Evolutionary conservation across 2,113 vertebrate species (phyloP).

Genomic region (Aegithalos caudatus): DNA sequence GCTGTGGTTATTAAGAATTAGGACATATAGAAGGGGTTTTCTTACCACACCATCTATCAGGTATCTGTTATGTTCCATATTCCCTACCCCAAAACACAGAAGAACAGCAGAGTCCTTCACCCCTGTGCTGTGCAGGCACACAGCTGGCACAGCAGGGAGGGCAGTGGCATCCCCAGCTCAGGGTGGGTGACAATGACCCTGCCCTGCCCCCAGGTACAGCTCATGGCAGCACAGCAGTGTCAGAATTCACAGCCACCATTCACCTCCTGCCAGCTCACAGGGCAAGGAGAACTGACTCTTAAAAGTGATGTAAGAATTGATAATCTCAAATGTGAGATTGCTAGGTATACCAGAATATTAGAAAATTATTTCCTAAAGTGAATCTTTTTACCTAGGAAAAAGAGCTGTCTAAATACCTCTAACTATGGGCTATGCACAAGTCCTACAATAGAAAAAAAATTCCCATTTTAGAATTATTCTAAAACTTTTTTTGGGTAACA

Average conservation of each 20-base stretch:
- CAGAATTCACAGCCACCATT: background rate
- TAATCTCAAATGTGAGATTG: background rate
- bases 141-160: fast-evolving
- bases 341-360: background rate
- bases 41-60: fast-evolving
- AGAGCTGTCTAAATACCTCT: background rate
- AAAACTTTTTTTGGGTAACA: background rate
- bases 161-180: fast-evolving
- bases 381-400: background rate
- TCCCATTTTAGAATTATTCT: background rate
- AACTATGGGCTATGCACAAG: background rate
- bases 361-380: background rate
- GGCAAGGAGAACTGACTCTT: background rate
- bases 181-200: background rate
- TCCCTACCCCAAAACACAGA: background rate
- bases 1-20: background rate
- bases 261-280: background rate
- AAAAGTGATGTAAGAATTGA: background rate
- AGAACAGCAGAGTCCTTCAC: background rate
- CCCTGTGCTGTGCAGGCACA: background rate
- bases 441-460: background rate
- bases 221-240: background rate
- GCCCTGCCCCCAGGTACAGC: background rate
- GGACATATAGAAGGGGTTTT: background rate
- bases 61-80: background rate